Evolutionary conservation across 2,113 vertebrate species (phyloP), one percentile per base, ranked within the genome.

Genomic region (Pteronura brasiliensis): DNA sequence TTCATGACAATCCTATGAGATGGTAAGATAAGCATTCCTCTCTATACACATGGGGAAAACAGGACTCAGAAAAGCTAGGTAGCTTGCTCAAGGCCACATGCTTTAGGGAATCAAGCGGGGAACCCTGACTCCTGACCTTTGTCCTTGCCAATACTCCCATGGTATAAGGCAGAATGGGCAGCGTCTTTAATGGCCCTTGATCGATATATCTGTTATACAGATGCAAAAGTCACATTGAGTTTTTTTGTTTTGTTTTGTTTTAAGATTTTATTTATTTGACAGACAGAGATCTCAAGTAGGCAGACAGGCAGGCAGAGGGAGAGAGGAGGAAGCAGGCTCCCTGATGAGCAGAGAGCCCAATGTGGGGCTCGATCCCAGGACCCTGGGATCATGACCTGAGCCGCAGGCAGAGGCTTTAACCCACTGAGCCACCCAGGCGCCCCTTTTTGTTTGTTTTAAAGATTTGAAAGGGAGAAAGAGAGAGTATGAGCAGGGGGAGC

Each of bases 171-270:
- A 82, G 84, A 85, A 18, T 17, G 76, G 31, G 17, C 42, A 36
- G 23, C 7, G 2, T 74, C 57, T 12, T 67, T 12, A 23, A 4
- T 0, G 21, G 61, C 49, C 36, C 8, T 0, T 13, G 34, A 31
- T 13, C 20, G 0, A 36, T 34, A 0, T n/a, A 1, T 7, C 76
- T 90, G 31, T 42, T 57, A 34, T 17, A 23, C 21, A 86, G 55
- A 82, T 72, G 13, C 29, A 72, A 36, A 63, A 83, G 6, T 87
- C 34, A 31, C 34, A 17, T 7, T 8, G n/a, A 27, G 4, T 10
- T 39, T 29, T 84, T 72, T 42, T 69, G 65, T n/a, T n/a, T n/a
- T n/a, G n/a, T n/a, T n/a, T n/a, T n/a, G n/a, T n/a, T 44, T 44
- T 44, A 44, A 44, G 42, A 44, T 44, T 44, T 44, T 44, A 44